phyloP scores from a whole-genome alignment of 2,113 vertebrate species.

The Cricetomys ansorgei region DNA sequence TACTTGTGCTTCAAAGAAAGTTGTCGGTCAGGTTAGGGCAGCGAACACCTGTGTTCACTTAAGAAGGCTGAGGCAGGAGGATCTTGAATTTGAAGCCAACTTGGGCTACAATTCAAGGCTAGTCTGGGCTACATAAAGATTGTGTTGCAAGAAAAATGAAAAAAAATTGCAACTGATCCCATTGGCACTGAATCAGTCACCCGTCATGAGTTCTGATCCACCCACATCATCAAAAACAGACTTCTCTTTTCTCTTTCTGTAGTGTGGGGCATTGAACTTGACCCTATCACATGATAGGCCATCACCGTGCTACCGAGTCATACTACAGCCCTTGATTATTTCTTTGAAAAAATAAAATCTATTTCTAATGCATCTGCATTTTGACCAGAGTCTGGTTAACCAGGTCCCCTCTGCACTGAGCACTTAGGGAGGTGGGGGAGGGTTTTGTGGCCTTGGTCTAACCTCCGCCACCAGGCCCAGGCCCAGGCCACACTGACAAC shows the following conservation, averaged over 20 bases:
- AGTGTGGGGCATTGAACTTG: background rate
- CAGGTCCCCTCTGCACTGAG: background rate
- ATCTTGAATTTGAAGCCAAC: background rate
- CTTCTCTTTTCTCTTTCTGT: background rate
- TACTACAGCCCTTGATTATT: background rate
- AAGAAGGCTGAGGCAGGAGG: background rate
- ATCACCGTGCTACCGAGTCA: background rate
- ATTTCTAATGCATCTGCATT: background rate
- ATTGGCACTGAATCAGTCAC: conserved; percentile 49
- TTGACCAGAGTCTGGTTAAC: background rate
- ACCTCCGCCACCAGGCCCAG: background rate
- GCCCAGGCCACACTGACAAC: background rate
- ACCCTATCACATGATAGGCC: background rate
- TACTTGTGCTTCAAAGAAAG: background rate
- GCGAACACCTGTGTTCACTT: background rate
- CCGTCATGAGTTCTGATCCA: conserved; percentile 52
- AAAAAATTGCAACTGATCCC: background rate
- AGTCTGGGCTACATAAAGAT: background rate
- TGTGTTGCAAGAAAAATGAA: background rate
- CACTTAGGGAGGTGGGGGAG: background rate
- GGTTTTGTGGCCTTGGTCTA: background rate
- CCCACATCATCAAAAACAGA: background rate
- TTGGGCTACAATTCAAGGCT: background rate
- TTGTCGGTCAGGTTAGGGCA: background rate
- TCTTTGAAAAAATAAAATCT: background rate